Conservation (phyloP, 2,888 invertebrate species). For the Cenopis cana region DNA sequence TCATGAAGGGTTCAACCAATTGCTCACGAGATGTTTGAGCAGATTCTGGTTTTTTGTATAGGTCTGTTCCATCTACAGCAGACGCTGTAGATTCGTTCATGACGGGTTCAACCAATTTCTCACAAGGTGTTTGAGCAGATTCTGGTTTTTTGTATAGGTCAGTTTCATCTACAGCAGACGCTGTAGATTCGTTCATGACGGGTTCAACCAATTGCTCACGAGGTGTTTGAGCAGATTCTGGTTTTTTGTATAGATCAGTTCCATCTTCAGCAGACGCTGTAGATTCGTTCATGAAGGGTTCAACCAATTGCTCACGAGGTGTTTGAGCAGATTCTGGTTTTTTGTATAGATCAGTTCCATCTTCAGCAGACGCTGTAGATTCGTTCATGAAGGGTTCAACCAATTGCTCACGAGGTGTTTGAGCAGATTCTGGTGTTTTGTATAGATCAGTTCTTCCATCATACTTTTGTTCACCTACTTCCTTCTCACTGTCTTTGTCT, state of each 20-base stretch:
- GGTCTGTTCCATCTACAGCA: too few relatives aligned
- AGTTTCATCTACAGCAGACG: too few relatives aligned
- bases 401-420: slow-evolving; percentile 53
- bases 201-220: too few relatives aligned
- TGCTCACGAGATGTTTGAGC: slow-evolving; percentile 53
- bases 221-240: too few relatives aligned
- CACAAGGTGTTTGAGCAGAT: too few relatives aligned
- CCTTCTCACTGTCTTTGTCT: slow-evolving; percentile 20
- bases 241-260: too few relatives aligned
- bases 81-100: too few relatives aligned
- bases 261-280: slow-evolving; percentile 80
- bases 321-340: slow-evolving; percentile 52
- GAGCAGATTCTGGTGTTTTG: slow-evolving; percentile 48
- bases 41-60: too few relatives aligned
- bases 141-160: too few relatives aligned
- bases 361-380: slow-evolving; percentile 78
- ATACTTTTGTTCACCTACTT: slow-evolving; percentile 7
- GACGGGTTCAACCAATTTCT: too few relatives aligned
- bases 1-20: slow-evolving; percentile 63
- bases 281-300: slow-evolving; percentile 72
- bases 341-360: too few relatives aligned
- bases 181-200: too few relatives aligned
- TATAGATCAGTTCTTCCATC: slow-evolving; percentile 44
- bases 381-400: slow-evolving; percentile 69
- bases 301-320: slow-evolving; percentile 51